Percentiles rank a stretch among this genome's conserved stretches.
Evolutionary conservation across 2,797 vertebrate genomes (phyloP).

Genomic region (Synanceia verrucosa): DNA sequence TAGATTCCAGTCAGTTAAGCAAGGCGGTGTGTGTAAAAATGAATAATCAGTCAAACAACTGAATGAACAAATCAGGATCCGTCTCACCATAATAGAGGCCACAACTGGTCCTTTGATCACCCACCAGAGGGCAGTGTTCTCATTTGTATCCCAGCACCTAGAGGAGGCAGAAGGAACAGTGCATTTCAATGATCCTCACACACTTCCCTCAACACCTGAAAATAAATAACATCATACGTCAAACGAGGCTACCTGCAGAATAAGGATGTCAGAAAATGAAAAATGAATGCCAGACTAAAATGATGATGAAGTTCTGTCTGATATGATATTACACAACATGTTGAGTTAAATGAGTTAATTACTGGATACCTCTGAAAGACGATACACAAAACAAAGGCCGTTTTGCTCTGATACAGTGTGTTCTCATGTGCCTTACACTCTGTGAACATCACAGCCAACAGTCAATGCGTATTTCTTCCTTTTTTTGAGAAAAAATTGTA

Average conservation of each 20-base stretch:
- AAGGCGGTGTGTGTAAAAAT: background rate
- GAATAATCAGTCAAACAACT: background rate
- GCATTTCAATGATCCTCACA: constrained; percentile 1
- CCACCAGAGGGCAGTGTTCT: constrained; percentile 98
- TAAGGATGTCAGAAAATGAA: background rate
- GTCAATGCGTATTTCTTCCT: background rate
- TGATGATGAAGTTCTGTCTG: too few relatives aligned
- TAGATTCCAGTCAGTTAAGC: background rate
- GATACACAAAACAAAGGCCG: too few relatives aligned
- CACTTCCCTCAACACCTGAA: background rate
- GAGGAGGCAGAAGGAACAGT: constrained; percentile 17
- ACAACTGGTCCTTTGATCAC: constrained; percentile 98
- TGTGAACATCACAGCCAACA: background rate
- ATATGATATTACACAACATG: too few relatives aligned
- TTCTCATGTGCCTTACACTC: background rate
- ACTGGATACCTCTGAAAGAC: too few relatives aligned
- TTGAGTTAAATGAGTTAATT: too few relatives aligned
- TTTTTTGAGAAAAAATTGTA: background rate
- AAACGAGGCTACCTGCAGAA: constrained; percentile 1
- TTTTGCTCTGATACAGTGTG: background rate
- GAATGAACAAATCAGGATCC: background rate
- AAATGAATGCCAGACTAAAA: background rate
- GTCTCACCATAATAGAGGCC: constrained; percentile 94
- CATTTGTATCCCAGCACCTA: constrained; percentile 98
- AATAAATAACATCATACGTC: background rate